Conservation (phyloP, 2,888 invertebrate species). For the Notodonta ziczac region DNA sequence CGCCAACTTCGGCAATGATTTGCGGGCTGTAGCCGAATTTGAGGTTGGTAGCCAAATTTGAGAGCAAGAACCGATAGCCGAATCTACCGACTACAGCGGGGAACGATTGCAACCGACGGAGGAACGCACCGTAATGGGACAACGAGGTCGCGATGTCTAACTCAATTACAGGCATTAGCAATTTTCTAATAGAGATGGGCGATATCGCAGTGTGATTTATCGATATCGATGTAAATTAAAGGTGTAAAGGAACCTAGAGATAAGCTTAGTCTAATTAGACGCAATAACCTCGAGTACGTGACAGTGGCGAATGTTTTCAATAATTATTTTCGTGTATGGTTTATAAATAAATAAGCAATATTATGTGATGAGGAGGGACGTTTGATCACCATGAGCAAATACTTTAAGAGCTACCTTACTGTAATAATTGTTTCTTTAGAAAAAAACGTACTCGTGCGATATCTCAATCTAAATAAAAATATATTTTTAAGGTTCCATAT, state of each 20-base stretch:
- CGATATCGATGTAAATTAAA: constrained; percentile 30
- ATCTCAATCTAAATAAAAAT: too few relatives aligned
- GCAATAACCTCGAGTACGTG: too few relatives aligned
- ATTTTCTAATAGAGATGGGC: constrained; percentile 68
- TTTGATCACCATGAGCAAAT: too few relatives aligned
- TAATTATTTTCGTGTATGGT: too few relatives aligned
- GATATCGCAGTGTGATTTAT: constrained; percentile 21
- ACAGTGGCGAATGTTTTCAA: too few relatives aligned
- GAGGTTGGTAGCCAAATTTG: constrained; percentile 3
- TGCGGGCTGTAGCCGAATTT: constrained; percentile 17
- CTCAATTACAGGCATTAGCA: constrained; percentile 83
- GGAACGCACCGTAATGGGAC: constrained; percentile 66
- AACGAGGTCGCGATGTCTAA: constrained; percentile 75
- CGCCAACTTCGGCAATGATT: constrained; percentile 9
- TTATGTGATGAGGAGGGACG: too few relatives aligned
- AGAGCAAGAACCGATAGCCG: constrained; percentile 9
- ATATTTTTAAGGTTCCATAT: constrained; percentile 13
- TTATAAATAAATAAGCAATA: too few relatives aligned
- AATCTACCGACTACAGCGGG: constrained; percentile 20
- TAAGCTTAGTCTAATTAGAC: too few relatives aligned
- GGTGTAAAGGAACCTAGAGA: not conserved
- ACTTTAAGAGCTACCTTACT: too few relatives aligned
- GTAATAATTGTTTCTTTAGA: too few relatives aligned
- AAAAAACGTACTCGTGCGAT: too few relatives aligned
- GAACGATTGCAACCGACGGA: constrained; percentile 43